These are phyloP conservation scores for Aradophagus sp. DNA, from an alignment of 1,140 invertebrate species.

Conservation along the genomic window DNA sequence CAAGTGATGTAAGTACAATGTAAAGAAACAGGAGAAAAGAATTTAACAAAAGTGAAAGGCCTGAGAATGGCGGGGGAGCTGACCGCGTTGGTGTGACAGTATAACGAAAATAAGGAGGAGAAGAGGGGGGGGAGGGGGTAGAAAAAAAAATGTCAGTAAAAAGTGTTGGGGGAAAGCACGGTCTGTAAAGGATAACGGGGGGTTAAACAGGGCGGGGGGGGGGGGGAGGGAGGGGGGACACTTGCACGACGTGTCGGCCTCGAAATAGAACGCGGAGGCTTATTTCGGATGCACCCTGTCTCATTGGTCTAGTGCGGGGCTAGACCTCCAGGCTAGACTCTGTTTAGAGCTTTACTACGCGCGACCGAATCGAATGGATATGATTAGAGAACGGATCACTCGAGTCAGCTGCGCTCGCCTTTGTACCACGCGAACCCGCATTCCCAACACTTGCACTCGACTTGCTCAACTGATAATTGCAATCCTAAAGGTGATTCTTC, in stretches of 20 bases:
- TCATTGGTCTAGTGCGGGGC: constrained; percentile 68
- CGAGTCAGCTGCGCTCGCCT: constrained; percentile 52
- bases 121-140: too few species aligned
- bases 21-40: too few species aligned
- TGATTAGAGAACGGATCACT: constrained; percentile 58
- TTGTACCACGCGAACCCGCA: constrained; percentile 40
- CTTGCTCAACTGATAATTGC: too few species aligned
- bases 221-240: constrained; percentile 41
- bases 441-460: too few species aligned
- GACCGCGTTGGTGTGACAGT: too few species aligned
- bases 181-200: constrained; percentile 37
- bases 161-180: constrained; percentile 59
- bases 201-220: too few species aligned
- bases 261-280: constrained; percentile 67
- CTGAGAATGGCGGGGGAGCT: too few species aligned
- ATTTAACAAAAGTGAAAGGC: too few species aligned
- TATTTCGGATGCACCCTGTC: constrained; percentile 67
- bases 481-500: too few species aligned
- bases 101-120: too few species aligned
- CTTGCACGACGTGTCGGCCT: constrained; percentile 59
- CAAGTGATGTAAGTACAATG: too few species aligned
- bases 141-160: too few species aligned
- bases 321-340: constrained; percentile 68
- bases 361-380: constrained; percentile 45
- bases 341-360: constrained; percentile 60